These are phyloP conservation scores for Magallana nippona DNA, from an alignment of 2,888 invertebrate genomes.

Conservation along the genomic window DNA sequence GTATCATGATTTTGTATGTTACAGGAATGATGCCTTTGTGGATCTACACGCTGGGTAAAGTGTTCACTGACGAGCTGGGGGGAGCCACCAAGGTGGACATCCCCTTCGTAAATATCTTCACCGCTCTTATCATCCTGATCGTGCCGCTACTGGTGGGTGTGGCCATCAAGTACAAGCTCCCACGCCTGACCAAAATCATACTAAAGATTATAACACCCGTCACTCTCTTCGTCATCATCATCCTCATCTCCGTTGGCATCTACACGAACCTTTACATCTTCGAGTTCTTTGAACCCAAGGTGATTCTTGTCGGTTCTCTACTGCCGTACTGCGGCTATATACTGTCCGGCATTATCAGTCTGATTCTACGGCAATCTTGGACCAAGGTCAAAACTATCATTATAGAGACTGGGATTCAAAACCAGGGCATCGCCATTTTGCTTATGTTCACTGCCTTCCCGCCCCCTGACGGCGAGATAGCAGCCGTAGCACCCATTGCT, in stretches of 20 bases:
- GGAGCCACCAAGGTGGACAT: conserved; percentile 85
- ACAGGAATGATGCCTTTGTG: conserved; percentile 92
- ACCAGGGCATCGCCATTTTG: conserved; percentile 95
- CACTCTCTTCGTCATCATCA: conserved; percentile 88
- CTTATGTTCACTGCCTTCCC: conserved; percentile 89
- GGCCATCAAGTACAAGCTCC: conserved; percentile 80
- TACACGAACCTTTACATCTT: conserved; percentile 94
- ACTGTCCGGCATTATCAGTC: conserved; percentile 68
- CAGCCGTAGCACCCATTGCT: conserved; percentile 83
- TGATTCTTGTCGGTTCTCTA: conserved; percentile 70
- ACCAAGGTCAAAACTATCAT: conserved; percentile 85
- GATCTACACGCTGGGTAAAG: conserved; percentile 91
- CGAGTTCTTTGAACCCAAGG: conserved; percentile 86
- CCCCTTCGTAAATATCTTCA: conserved; percentile 89
- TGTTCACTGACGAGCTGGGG: conserved; percentile 83
- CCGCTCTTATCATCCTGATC: conserved; percentile 87
- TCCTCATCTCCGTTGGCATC: conserved; percentile 92
- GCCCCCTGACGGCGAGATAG: conserved; percentile 92
- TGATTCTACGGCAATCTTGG: conserved; percentile 68
- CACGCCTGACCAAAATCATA: conserved; percentile 84
- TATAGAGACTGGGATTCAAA: conserved; percentile 92
- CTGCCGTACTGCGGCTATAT: conserved; percentile 77
- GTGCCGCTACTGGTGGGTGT: conserved; percentile 85
- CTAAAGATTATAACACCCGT: conserved; percentile 88
- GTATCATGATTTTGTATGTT: conserved; percentile 63